Evolutionary conservation across 2,888 invertebrate genomes (phyloP).

Genomic region (Poecilobothrus nobilitatus): DNA sequence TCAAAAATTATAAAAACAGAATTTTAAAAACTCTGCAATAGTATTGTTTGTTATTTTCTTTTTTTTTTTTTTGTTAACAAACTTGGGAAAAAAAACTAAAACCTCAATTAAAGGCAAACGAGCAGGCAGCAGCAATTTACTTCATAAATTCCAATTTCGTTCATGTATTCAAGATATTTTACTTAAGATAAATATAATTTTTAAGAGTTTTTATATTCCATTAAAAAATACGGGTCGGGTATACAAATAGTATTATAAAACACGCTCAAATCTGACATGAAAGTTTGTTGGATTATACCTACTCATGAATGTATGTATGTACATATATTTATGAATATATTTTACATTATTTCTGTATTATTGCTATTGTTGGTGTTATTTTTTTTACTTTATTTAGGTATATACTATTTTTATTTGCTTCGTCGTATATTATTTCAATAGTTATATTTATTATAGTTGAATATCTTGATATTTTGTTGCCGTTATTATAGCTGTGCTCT

Average conservation of each 20-base stretch:
- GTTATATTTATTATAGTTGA: no score
- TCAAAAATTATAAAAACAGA: not conserved
- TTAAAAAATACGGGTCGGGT: not conserved
- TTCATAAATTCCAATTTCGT: conserved; percentile 4
- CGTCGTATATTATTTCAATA: no score
- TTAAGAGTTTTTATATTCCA: not conserved
- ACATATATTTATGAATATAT: no score
- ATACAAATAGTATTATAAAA: not conserved
- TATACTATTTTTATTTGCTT: no score
- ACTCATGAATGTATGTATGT: no score
- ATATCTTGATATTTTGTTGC: no score
- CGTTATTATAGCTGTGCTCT: no score
- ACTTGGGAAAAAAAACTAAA: not conserved
- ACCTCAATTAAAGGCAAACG: not conserved
- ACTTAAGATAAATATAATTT: not conserved
- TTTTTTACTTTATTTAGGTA: no score
- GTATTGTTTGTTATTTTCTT: not conserved
- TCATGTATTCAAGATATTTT: conserved; percentile 1
- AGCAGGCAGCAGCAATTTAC: not conserved
- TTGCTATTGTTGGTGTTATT: no score
- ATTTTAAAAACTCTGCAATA: not conserved
- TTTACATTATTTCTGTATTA: not conserved
- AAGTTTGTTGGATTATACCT: not conserved
- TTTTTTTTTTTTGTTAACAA: no score
- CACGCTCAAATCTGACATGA: not conserved